Percentiles rank a stretch among this genome's conserved stretches.
Evolutionary conservation across 1,140 invertebrate species (phyloP).

Genomic region (Babylonia areolata): DNA sequence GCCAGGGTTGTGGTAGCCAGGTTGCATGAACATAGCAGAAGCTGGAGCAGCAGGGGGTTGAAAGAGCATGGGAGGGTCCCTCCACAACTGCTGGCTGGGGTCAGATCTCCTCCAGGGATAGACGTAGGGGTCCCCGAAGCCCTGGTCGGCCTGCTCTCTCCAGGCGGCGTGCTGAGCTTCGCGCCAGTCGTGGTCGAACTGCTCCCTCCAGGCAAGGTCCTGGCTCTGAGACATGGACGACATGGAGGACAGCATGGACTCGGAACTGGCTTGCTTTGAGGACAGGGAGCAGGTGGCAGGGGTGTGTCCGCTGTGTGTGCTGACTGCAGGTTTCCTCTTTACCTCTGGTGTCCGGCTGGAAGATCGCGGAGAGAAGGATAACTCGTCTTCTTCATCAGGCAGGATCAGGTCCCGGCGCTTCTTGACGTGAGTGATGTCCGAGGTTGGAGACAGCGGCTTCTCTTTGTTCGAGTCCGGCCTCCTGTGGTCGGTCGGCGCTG

Average conservation of each 20-base stretch:
- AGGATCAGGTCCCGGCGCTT: constrained; percentile 45
- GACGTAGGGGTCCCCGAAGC: constrained; percentile 3
- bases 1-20: background rate
- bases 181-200: constrained; percentile 16
- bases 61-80: background rate
- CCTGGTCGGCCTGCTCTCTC: background rate
- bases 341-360: constrained; percentile 6
- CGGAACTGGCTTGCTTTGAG: constrained; percentile 33
- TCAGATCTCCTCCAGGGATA: background rate
- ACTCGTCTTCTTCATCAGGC: constrained; percentile 46
- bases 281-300: background rate
- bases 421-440: constrained; percentile 36
- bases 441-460: constrained; percentile 20
- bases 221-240: constrained; percentile 36
- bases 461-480: background rate
- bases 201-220: constrained; percentile 26
- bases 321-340: background rate
- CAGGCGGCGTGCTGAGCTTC: background rate
- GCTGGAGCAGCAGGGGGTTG: background rate
- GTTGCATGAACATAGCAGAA: background rate
- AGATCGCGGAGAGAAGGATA: constrained; percentile 19
- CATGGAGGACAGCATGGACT: constrained; percentile 32
- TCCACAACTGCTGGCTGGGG: background rate
- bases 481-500: background rate
- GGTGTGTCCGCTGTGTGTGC: background rate